These are phyloP conservation scores for Halictus quadricinctus DNA, from an alignment of 2,888 invertebrate genomes.

Conservation along the genomic window DNA sequence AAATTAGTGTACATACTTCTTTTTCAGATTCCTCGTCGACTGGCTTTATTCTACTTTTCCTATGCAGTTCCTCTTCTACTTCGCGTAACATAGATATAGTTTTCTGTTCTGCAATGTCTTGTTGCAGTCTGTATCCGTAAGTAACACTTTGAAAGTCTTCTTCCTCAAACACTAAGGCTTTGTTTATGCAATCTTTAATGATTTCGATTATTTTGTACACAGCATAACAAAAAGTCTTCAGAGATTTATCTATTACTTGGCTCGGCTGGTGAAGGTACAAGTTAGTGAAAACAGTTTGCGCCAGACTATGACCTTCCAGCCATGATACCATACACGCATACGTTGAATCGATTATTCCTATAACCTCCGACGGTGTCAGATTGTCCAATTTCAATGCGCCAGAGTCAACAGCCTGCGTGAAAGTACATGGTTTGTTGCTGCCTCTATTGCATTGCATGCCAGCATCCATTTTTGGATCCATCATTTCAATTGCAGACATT, in stretches of 20 bases:
- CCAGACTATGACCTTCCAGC: conserved; percentile 98
- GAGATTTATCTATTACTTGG: conserved; percentile 90
- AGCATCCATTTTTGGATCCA: conserved; percentile 99
- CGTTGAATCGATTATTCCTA: conserved; percentile 97
- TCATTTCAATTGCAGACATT: conserved; percentile 99
- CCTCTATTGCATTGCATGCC: conserved; percentile 98
- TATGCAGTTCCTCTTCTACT: conserved; percentile 94
- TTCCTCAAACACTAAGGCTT: conserved; percentile 95
- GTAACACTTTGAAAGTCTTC: conserved; percentile 98
- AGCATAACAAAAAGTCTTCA: conserved; percentile 93
- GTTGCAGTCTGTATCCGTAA: conserved; percentile 93
- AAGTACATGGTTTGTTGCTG: conserved; percentile 91
- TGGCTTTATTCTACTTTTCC: conserved; percentile 86
- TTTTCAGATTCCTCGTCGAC: conserved; percentile 81
- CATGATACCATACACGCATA: conserved; percentile 97
- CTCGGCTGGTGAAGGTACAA: conserved; percentile 96
- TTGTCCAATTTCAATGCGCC: conserved; percentile 90
- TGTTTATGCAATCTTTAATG: conserved; percentile 94
- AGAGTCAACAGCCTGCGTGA: conserved; percentile 93
- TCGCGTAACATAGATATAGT: conserved; percentile 92
- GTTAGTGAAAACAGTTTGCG: conserved; percentile 98
- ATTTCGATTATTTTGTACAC: conserved; percentile 95
- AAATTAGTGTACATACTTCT: conserved; percentile 77
- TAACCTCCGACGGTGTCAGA: conserved; percentile 90
- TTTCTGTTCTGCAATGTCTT: conserved; percentile 91